phyloP scores from a whole-genome alignment of 2,797 vertebrate species.

The Columba guinea region DNA sequence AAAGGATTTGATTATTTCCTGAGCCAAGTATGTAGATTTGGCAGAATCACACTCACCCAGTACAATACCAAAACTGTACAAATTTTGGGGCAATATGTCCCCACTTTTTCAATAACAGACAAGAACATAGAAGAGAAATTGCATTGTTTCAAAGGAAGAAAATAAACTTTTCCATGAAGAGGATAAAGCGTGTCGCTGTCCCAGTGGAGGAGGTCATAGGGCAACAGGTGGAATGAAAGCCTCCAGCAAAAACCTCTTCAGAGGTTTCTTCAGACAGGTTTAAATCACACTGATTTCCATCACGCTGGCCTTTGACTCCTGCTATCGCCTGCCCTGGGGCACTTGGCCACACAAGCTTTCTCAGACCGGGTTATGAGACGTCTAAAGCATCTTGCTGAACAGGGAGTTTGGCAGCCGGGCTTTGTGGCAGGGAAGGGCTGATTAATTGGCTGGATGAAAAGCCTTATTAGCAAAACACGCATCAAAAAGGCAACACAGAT shows the following conservation, averaged over 20 bases:
- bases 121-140: background rate
- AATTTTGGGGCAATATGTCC: background rate
- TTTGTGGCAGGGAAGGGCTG: background rate
- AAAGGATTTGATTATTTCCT: background rate
- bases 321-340: constrained; percentile 7
- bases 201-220: constrained; percentile 47
- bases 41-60: background rate
- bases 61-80: accelerated
- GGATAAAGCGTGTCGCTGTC: background rate
- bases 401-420: background rate
- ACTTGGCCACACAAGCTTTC: constrained; percentile 44
- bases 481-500: background rate
- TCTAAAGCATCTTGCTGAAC: background rate
- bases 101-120: background rate
- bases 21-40: background rate
- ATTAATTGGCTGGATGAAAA: constrained; percentile 1
- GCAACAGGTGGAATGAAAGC: constrained; percentile 39
- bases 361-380: background rate
- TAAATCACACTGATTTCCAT: constrained; percentile 24
- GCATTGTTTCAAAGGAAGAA: background rate
- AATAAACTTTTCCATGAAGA: constrained; percentile 10
- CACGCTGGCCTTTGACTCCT: constrained; percentile 50
- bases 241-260: constrained; percentile 44
- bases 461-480: background rate
- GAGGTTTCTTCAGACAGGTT: constrained; percentile 37